Percentiles rank a stretch among this genome's conserved stretches.
Evolutionary conservation across 2,888 invertebrate species (phyloP).

Genomic region (Carterocephalus palaemon): DNA sequence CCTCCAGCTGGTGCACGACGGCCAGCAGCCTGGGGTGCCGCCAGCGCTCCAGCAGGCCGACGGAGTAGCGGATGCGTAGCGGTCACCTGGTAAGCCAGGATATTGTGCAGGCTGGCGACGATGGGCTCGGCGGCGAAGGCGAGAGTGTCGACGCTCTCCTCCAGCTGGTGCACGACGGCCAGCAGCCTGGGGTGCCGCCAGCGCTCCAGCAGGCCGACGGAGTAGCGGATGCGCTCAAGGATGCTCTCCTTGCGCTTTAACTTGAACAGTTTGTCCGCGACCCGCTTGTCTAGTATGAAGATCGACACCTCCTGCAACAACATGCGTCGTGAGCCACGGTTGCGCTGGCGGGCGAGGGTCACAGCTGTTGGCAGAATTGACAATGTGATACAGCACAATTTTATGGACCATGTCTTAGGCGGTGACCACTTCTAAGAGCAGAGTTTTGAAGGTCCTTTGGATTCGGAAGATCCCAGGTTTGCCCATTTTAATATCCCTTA

Average conservation of each 20-base stretch:
- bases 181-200: slow-evolving; percentile 92
- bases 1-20: slow-evolving; percentile 86
- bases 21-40: slow-evolving; percentile 92
- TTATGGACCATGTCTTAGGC: too few species aligned
- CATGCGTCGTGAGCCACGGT: too few species aligned
- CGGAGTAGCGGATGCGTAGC: too few species aligned
- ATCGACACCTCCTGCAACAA: slow-evolving; percentile 91
- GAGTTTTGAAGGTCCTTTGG: too few species aligned
- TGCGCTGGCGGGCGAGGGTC: too few species aligned
- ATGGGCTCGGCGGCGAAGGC: slow-evolving; percentile 97
- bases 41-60: too few species aligned
- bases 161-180: slow-evolving; percentile 84
- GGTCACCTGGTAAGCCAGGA: slow-evolving; percentile 89
- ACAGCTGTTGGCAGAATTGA: too few species aligned
- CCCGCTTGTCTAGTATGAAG: slow-evolving; percentile 95
- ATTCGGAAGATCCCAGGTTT: too few species aligned
- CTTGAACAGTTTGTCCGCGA: slow-evolving; percentile 94
- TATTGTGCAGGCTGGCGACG: slow-evolving; percentile 92
- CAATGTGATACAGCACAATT: too few species aligned
- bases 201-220: slow-evolving; percentile 88
- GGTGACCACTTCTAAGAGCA: too few species aligned
- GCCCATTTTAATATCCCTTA: too few species aligned
- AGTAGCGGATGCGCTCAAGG: slow-evolving; percentile 89
- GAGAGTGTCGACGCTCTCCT: slow-evolving; percentile 91
- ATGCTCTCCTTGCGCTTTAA: slow-evolving; percentile 95